Evolutionary conservation across 2,113 vertebrate species (phyloP), one percentile per base, ranked within the genome.

Genomic region (Steatornis caripensis): DNA sequence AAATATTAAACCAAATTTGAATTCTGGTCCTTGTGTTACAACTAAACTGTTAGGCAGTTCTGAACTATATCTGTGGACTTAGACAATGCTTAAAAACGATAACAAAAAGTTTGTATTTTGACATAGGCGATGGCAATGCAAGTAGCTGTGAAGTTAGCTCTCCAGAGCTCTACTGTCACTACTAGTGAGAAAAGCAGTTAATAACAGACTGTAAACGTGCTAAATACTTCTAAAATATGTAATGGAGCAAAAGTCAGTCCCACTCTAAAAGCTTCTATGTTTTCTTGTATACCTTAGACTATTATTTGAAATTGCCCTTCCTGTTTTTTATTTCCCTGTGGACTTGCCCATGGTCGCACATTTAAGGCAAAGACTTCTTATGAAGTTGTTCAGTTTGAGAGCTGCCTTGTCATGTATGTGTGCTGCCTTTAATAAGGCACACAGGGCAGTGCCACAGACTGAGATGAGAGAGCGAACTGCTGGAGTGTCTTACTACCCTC

Each of bases 331-430:
- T 39, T 82, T 39, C 24, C 43, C 11, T 10, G 21, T 58, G 11
- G 12, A 46, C 37, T 60, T 91, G 45, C 54, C 45, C 8, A 3
- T 27, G 45, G 46, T 15, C n/a, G 22, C 22, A 46, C 26, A 22
- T 39, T 22, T 53, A 53, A 91, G n/a, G 53, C 53, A 39, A 53
- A 46, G 39, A 27, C 27, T 66, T 60, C 22, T 12, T 12, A 23
- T 0, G 0, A 45, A 58, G 15, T n/a, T 70, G 12, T 32, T 65
- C 9, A 3, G 23, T 49, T 53, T 30, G 17, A 62, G 26, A 61
- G n/a, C 48, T 61, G 32, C 9, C 1, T 20, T 49, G 41, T 23
- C 1, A 4, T 2, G 0, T 69, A 10, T 20, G 30, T 34, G 27
- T 64, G 36, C 72, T 76, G 24, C 34, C 66, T 51, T 55, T 71